A percentile compares a stretch with the other conserved stretches of the same genome.
Evolutionary conservation across 2,113 vertebrate species (phyloP).

Genomic region (Chamaetylas fuelleborni): DNA sequence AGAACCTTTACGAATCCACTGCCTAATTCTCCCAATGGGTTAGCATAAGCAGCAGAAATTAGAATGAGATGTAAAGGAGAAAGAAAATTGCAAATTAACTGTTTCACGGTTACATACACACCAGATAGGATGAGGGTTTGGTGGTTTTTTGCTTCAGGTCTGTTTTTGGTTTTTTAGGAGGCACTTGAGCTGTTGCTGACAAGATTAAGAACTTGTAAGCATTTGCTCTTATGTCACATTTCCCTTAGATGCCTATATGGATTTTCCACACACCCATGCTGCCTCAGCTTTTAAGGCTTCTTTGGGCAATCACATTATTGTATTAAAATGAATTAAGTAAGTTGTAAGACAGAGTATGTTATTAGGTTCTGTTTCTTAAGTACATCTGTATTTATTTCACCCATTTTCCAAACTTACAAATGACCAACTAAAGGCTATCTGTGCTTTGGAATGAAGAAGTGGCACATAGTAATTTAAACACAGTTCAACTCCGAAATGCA

Average conservation of each 20-base stretch:
- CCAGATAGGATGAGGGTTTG: not conserved
- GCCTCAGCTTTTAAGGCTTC: not conserved
- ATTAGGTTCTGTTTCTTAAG: not conserved
- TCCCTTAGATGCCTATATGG: not conserved
- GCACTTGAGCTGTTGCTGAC: not conserved
- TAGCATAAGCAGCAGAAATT: not conserved
- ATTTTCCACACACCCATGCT: not conserved
- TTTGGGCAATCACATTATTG: not conserved
- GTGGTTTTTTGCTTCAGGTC: not conserved
- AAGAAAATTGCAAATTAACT: not conserved
- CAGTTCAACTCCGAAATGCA: not conserved
- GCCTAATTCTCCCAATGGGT: not conserved
- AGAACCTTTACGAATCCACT: not conserved
- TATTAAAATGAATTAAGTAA: not conserved
- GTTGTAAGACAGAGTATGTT: not conserved
- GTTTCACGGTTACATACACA: not conserved
- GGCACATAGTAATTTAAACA: not conserved
- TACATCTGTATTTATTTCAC: not conserved
- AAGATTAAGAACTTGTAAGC: not conserved
- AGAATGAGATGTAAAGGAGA: not conserved
- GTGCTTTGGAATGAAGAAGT: not conserved
- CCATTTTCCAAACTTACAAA: not conserved
- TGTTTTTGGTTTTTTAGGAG: not conserved
- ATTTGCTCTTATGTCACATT: not conserved
- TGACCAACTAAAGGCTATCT: not conserved